Base-by-base conservation (phyloP, 1,140 invertebrate genomes). In the Sipha flava region DNA sequence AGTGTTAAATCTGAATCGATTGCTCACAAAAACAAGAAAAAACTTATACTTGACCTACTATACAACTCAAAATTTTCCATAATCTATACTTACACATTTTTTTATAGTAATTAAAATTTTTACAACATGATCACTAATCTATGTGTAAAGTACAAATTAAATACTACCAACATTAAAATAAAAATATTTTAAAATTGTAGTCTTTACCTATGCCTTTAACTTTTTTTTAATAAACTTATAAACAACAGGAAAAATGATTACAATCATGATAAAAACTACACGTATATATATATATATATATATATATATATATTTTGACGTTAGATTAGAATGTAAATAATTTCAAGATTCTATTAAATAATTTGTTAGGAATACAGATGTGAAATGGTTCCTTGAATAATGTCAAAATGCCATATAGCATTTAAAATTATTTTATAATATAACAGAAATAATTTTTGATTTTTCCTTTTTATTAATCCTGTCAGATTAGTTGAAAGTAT, bases 11-110 rank as follows among this genome's bases (percentile, higher is more conserved):
- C 73, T 52, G 49, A 77, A 77, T 77, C 3, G 49, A 77, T 59
- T 77, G 73, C 73, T 77, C 34, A 77, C 73, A 77, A 37, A 59
- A 37, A 77, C 14, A 77, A 77, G 52, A 77, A 77, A 57, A 77
- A 75, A 57, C 16, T 18, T 57, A 26, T 16, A 54, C 26, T 70
- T 49, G 12, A 70, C 73, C 73, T 77, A 57, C 31, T 57, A 57
- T 77, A 77, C 73, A 75, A 77, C 49, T 57, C 73, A 77, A 57
- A 40, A 37, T 43, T 43, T 40, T 77, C 29, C 34, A 43, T 70
- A 59, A 75, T 57, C n/a, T 57, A 57, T 40, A 57, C 49, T 59
- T 77, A 77, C 73, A 77, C 73, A 77, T 37, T 57, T 52, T 43
- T 14, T 77, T 77, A 40, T 54, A 54, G 31, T 73, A 73, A 57